These are phyloP conservation scores for Metallyticus violacea DNA, from an alignment of 2,888 invertebrate species.

Conservation along the genomic window DNA sequence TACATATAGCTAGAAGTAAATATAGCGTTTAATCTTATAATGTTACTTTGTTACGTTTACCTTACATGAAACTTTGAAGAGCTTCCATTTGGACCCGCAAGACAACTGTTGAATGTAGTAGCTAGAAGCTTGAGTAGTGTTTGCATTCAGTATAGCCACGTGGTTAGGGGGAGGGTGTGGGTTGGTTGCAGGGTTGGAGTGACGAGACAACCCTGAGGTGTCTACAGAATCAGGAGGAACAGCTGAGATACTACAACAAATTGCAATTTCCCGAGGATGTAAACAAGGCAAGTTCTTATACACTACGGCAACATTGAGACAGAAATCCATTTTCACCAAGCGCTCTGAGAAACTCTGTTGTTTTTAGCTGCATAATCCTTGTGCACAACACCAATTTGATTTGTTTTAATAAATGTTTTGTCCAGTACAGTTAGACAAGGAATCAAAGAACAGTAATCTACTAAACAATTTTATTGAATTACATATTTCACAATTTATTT, in stretches of 20 bases:
- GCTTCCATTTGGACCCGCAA: not conserved
- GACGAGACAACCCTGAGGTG: conserved; percentile 20
- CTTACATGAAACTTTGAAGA: not conserved
- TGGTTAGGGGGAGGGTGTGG: not conserved
- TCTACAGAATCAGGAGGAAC: not conserved
- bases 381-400: no score
- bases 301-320: not conserved
- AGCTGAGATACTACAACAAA: not conserved
- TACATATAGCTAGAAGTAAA: not conserved
- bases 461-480: no score
- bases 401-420: no score
- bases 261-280: not conserved
- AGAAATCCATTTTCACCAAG: not conserved
- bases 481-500: no score
- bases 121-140: not conserved
- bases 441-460: no score
- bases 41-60: not conserved
- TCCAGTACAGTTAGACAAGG: no score
- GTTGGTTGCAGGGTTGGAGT: conserved; percentile 23
- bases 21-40: not conserved
- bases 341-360: not conserved
- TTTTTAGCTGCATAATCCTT: no score
- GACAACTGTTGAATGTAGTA: no score
- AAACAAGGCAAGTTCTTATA: not conserved
- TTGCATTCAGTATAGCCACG: not conserved